Evolutionary conservation across 2,797 vertebrate genomes (phyloP).

Genomic region (Poeciliopsis turneri): DNA sequence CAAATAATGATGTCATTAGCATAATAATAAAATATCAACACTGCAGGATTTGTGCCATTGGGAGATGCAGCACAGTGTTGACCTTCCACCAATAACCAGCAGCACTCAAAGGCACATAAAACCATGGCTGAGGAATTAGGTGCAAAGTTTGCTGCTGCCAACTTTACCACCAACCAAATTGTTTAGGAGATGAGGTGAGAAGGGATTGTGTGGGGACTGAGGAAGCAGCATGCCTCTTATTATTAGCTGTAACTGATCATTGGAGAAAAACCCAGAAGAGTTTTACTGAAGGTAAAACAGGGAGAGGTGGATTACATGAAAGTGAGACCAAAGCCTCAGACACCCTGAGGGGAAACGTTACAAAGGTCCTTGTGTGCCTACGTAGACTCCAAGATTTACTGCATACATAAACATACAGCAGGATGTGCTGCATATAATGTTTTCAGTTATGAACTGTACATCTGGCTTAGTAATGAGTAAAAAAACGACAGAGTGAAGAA

Average conservation of each 20-base stretch:
- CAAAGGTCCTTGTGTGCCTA: constrained; percentile 46
- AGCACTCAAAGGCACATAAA: constrained; percentile 22
- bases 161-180: constrained; percentile 36
- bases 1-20: constrained; percentile 24
- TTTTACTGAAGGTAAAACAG: constrained; percentile 39
- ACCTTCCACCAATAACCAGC: constrained; percentile 27
- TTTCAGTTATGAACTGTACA: constrained; percentile 25
- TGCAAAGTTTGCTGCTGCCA: constrained; percentile 39
- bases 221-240: constrained; percentile 25
- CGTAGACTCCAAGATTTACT: constrained; percentile 42
- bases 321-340: constrained; percentile 49
- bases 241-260: constrained; percentile 53
- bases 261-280: constrained; percentile 47
- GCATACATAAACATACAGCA: constrained; percentile 39
- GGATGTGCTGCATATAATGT: constrained; percentile 16
- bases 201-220: constrained; percentile 1
- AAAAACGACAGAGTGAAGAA: constrained; percentile 34
- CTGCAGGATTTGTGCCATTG: constrained; percentile 23
- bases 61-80: constrained; percentile 17
- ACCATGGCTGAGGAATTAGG: constrained; percentile 48
- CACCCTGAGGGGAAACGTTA: constrained; percentile 48
- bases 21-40: constrained; percentile 6
- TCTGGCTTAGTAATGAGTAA: constrained; percentile 26
- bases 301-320: constrained; percentile 53
- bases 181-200: constrained; percentile 27